Evolutionary conservation across 2,113 vertebrate genomes (phyloP).

Genomic region (Scolopax mira): DNA sequence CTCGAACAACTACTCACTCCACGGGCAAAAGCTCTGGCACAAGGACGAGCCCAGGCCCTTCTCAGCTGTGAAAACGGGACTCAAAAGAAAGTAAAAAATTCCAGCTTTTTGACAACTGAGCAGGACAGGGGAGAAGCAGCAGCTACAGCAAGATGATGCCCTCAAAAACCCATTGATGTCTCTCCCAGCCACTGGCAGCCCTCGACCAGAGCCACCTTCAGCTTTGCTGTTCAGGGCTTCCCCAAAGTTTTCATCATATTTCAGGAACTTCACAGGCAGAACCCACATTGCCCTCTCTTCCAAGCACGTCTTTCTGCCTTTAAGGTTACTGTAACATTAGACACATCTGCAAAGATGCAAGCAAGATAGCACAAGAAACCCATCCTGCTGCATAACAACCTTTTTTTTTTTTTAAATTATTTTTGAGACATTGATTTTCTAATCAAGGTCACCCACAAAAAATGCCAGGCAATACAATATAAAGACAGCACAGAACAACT

Average conservation of each 20-base stretch:
- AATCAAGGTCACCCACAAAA: background rate
- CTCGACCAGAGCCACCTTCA: background rate
- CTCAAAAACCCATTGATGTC: background rate
- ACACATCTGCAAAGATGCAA: background rate
- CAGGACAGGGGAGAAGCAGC: background rate
- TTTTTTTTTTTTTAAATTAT: background rate
- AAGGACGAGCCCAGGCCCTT: background rate
- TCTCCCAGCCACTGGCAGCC: background rate
- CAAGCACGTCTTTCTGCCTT: background rate
- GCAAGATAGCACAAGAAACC: background rate
- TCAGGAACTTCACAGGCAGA: background rate
- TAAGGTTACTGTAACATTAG: background rate
- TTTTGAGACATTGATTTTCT: background rate
- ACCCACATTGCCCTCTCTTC: background rate
- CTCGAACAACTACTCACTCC: background rate
- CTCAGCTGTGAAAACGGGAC: background rate
- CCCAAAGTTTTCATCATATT: rapidly evolving
- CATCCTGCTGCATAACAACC: background rate
- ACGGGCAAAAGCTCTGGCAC: background rate
- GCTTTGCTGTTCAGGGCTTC: background rate
- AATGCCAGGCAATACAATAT: background rate
- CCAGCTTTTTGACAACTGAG: background rate
- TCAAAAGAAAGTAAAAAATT: no score
- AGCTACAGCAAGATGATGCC: background rate
- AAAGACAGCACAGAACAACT: background rate